These are phyloP conservation scores for Irena cyanogastra DNA, from an alignment of 2,113 vertebrate species.

Conservation along the genomic window DNA sequence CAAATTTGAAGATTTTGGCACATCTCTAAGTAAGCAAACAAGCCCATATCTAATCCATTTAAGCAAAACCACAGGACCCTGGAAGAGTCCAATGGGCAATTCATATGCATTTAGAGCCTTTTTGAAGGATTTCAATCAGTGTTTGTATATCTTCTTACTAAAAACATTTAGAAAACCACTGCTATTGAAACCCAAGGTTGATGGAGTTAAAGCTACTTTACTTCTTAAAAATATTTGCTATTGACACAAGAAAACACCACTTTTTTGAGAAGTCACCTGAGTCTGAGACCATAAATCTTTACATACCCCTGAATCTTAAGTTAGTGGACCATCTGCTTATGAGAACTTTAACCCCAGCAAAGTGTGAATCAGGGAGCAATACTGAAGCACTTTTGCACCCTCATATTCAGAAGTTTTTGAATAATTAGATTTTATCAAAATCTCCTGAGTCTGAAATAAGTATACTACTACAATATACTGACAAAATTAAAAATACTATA, in stretches of 20 bases:
- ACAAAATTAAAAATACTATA: background rate
- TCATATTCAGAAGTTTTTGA: background rate
- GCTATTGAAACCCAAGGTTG: background rate
- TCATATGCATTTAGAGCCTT: background rate
- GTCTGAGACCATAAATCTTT: background rate
- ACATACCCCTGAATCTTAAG: background rate
- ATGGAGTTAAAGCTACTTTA: background rate
- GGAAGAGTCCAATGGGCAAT: background rate
- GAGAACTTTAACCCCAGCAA: background rate
- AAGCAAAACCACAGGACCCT: background rate
- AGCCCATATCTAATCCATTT: background rate
- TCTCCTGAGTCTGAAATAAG: background rate
- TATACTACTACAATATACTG: background rate
- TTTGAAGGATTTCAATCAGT: background rate
- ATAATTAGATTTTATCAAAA: background rate
- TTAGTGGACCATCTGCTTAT: background rate
- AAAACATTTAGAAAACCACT: background rate
- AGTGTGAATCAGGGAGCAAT: background rate
- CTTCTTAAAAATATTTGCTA: background rate
- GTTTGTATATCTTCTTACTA: background rate
- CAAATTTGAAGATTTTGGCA: slow-evolving; percentile 9
- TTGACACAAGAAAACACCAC: background rate
- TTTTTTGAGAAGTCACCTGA: background rate
- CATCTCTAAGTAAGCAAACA: background rate
- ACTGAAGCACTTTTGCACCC: background rate